These are phyloP conservation scores for Onthophagus sagittarius DNA, from an alignment of 2,888 invertebrate species.

Conservation along the genomic window DNA sequence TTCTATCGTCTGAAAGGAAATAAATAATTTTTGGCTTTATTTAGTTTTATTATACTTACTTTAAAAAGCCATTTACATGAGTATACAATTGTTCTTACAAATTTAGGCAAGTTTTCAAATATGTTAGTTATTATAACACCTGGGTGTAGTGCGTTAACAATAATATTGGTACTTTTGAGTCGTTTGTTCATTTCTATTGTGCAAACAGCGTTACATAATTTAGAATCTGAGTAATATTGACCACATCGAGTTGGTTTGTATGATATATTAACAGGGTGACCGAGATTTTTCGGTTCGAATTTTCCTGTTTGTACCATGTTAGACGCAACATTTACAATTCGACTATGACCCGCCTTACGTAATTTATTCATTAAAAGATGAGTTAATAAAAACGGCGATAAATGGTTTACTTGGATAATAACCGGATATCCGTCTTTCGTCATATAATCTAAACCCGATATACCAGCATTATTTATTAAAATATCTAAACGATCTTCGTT, in stretches of 20 bases:
- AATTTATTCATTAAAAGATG: constrained; percentile 54
- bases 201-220: constrained; percentile 43
- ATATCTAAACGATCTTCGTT: constrained; percentile 57
- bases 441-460: constrained; percentile 46
- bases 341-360: constrained; percentile 34
- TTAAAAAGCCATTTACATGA: not conserved
- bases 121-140: constrained; percentile 41
- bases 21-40: not conserved
- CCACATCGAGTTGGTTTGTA: not conserved
- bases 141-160: constrained; percentile 44
- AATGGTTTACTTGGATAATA: constrained; percentile 44
- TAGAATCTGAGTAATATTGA: constrained; percentile 42
- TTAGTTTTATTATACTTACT: not conserved
- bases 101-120: constrained; percentile 28
- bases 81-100: not conserved
- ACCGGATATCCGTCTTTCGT: constrained; percentile 62
- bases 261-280: not conserved
- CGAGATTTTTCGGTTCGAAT: constrained; percentile 1
- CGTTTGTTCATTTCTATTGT: constrained; percentile 42
- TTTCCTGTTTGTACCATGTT: not conserved
- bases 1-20: constrained; percentile 59
- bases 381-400: constrained; percentile 56
- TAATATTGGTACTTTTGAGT: constrained; percentile 39
- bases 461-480: constrained; percentile 63
- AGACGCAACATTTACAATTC: constrained; percentile 37